These are phyloP conservation scores for Dichetophora obliterata DNA, from an alignment of 2,888 invertebrate genomes.

Conservation along the genomic window DNA sequence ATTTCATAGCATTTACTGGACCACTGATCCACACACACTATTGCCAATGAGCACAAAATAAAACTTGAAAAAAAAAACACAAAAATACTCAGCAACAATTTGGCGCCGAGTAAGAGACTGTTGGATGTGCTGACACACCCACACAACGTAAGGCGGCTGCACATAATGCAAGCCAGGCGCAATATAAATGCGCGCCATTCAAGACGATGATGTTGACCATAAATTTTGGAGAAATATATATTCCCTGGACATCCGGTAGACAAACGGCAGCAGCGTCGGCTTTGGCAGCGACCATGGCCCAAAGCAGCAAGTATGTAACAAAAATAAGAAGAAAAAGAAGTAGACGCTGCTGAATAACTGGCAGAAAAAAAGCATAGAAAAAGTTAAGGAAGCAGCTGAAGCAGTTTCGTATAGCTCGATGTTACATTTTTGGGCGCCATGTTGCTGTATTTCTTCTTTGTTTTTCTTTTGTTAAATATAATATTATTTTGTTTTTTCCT, in stretches of 20 bases:
- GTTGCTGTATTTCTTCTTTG: not conserved
- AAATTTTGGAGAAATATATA: slow-evolving; percentile 29
- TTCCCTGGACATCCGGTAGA: slow-evolving; percentile 11
- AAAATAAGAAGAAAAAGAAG: not conserved
- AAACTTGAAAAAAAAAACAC: too few species aligned
- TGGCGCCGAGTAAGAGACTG: not conserved
- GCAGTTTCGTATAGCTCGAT: slow-evolving; percentile 20
- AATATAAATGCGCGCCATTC: slow-evolving; percentile 22
- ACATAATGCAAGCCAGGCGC: not conserved
- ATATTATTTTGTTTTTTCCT: not conserved
- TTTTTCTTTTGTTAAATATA: not conserved
- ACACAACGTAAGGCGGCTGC: not conserved
- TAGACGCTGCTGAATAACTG: not conserved
- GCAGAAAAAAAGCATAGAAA: not conserved
- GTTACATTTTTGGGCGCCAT: not conserved
- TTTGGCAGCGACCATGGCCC: not conserved
- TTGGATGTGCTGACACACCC: not conserved
- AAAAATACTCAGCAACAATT: too few species aligned
- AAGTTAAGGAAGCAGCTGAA: not conserved
- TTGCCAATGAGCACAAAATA: too few species aligned
- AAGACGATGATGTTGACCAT: slow-evolving; percentile 33
- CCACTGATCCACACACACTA: not conserved
- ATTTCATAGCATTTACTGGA: slow-evolving; percentile 14
- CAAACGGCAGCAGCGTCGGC: not conserved
- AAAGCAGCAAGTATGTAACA: not conserved